Evolutionary conservation across 2,113 vertebrate species (phyloP), one percentile per base, ranked within the genome.

Genomic region (Artemisiospiza belli): DNA sequence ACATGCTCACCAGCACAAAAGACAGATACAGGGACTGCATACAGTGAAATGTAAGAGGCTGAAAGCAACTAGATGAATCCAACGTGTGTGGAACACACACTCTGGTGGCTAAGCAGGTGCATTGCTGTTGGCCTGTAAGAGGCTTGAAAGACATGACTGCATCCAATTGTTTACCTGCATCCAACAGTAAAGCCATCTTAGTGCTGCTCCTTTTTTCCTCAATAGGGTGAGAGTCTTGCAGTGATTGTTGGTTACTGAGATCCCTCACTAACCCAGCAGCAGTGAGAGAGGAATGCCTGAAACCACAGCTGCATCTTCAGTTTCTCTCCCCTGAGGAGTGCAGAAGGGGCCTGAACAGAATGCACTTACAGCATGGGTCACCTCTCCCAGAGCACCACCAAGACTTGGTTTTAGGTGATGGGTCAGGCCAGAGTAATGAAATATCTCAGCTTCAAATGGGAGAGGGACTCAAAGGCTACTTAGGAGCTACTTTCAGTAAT

Each of bases 71-170:
- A 17, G 20, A 11, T 51, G 15, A 80, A 77, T 62, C 31, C n/a
- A 64, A 22, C 5, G 10, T 9, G 3, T 0, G 7, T 18, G 21
- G n/a, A 73, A 69, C 8, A 25, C 6, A 5, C 0, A 0, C 17
- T 74, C 15, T 12, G 10, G 43, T 30, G n/a, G 31, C 35, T 49
- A 37, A 70, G 52, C 44, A 79, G 62, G 30, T 72, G 6, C 17
- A 15, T 24, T 2, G 1, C 44, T 47, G 11, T 22, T 89, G 41
- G 33, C 43, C 41, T 87, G n/a, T 28, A 41, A 31, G 11, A 83
- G 15, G 25, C 30, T 12, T 28, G 6, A 25, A 72, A 74, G 57
- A 46, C 33, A 18, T 5, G 15, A 25, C 44, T 82, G 17, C 22
- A 49, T 28, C 31, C 22, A 44, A 1, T 7, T 44, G 15, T 43